A percentile compares a stretch with the other conserved stretches of the same genome.
These are phyloP conservation scores for Cerceris rybyensis DNA, from an alignment of 2,888 invertebrate genomes.

Conservation along the genomic window DNA sequence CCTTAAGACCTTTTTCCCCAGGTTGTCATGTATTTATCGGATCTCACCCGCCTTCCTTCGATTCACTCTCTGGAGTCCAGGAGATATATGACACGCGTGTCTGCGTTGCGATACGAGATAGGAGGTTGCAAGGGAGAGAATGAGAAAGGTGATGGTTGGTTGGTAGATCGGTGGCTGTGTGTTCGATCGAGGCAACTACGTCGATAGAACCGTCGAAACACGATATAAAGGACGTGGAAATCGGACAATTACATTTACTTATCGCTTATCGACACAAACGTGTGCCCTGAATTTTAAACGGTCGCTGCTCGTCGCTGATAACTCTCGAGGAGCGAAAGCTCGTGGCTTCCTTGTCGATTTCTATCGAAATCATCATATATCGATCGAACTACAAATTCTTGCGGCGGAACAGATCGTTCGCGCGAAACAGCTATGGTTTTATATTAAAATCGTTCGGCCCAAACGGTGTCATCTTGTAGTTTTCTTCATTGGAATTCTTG, in stretches of 20 bases:
- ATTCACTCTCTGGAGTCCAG: not conserved
- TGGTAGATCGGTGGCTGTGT: slow-evolving; percentile 22
- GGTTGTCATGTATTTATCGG: too few species aligned
- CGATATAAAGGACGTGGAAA: slow-evolving; percentile 19
- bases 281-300: slow-evolving; percentile 2
- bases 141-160: not conserved
- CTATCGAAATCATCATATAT: too few species aligned
- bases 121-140: slow-evolving; percentile 40
- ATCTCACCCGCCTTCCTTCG: slow-evolving; percentile 5
- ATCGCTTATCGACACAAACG: slow-evolving; percentile 8
- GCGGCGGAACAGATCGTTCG: too few species aligned
- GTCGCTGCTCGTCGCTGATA: too few species aligned
- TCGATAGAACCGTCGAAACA: slow-evolving; percentile 28
- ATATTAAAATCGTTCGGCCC: too few species aligned
- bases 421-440: too few species aligned
- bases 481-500: too few species aligned
- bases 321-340: too few species aligned
- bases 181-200: slow-evolving; percentile 14
- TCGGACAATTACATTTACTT: slow-evolving; percentile 27
- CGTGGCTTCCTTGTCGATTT: too few species aligned
- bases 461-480: too few species aligned
- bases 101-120: slow-evolving; percentile 44
- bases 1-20: too few species aligned
- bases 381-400: too few species aligned
- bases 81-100: slow-evolving; percentile 46